Base-by-base conservation (phyloP, 2,113 vertebrate species). In the Bagarius yarrelli region DNA sequence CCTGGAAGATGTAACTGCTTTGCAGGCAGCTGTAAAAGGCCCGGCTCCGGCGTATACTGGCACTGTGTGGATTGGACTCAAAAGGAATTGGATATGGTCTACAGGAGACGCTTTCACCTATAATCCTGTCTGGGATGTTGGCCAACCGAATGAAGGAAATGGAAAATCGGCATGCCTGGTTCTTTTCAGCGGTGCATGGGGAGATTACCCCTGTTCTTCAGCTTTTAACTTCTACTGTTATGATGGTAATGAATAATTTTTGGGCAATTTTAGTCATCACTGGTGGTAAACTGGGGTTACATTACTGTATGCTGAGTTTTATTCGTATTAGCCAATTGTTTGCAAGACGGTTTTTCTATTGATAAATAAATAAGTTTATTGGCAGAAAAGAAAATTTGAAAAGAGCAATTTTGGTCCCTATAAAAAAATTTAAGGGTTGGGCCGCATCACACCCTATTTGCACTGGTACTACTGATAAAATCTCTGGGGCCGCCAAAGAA, bases 41-140 rank as follows among this genome's bases (percentile, higher is more conserved):
- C 0, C 12, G 25, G 5, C 14, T 76, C 64, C 52, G 40, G 40
- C 13, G 0, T 80, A 69, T 52, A 63, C 2, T n/a, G 67, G 67
- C 18, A 16, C 64, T 8, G 57, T 78, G 8, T 85, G 84, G 84
- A 85, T 83, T 57, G 81, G 84, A 36, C 78, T 85, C 36, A 30
- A 73, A 52, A 80, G n/a, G 25, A 47, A 1, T 8, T 85, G 81
- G 84, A 21, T 0, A 25, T 83, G 78, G 84, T 66, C 81, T 73
- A 30, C 30, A 8, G 81, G 81, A 18, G 21, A 64, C 5, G 12
- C 52, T 52, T 0, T 52, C 19, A 66, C 34, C 0, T 2, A 34
- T 8, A 8, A 76, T 72, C 36, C 0, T 32, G 2, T 0, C 23
- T 85, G 83, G 83, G 0, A 0, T 0, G 0, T 4, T 21, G n/a